Evolutionary conservation across 1,140 invertebrate genomes (phyloP), one percentile per base, ranked within the genome.

Genomic region (Bradysia coprophila): DNA sequence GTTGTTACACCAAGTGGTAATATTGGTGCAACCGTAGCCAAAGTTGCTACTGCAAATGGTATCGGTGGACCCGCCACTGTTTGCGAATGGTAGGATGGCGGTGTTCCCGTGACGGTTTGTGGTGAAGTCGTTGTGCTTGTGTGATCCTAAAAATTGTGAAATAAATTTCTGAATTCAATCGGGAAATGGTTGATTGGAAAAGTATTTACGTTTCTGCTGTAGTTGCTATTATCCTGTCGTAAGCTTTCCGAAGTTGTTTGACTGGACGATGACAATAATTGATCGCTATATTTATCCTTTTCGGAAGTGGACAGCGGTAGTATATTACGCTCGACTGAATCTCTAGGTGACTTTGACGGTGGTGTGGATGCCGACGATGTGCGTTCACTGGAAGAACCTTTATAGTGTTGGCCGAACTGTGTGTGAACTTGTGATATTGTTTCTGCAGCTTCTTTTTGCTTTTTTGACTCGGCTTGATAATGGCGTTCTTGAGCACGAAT

Each of bases 1-100:
- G 57, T 56, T 24, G 57, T 57, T 50, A 60, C 57, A 47, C 57
- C 57, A 45, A 60, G 51, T 51, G 57, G 57, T 49, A 60, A 20
- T 33, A 60, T 59, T 20, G 57, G 57, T 43, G 59, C 59, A 49
- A 60, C 59, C 37, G 57, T 57, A 55, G 57, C 57, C 56, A 57
- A 57, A 38, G 57, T 57, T 52, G 57, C 57, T 53, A 57, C 57
- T 51, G 57, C 57, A 51, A 57, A 60, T 60, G 57, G 55, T 44
- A 24, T 37, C 51, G 57, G 54, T 45, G 57, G 57, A 49, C 51
- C 55, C 52, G 55, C 50, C 55, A 58, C 53, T 51, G 56, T 50
- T 50, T 58, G 48, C 46, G 48, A 47, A 48, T 48, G 48, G 46
- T 46, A 43, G 21, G 48, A 42, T 49, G 49, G 42, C 19, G 28